Base-by-base conservation (phyloP, 2,113 vertebrate species). In the Atlantisia rogersi region DNA sequence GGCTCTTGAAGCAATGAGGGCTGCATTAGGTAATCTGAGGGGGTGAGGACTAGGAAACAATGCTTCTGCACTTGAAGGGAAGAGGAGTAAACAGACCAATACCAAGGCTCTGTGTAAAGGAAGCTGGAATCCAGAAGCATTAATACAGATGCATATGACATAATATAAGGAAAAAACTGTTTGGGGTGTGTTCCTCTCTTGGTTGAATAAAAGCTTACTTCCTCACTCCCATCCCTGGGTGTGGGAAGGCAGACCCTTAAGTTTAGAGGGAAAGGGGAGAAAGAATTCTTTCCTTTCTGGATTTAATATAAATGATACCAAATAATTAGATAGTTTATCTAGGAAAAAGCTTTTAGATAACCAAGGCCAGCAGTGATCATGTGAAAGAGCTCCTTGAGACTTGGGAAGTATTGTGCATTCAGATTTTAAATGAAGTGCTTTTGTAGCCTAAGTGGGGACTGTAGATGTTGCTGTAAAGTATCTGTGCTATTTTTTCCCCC, bases 131-230 rank as follows among this genome's bases (percentile, higher is more conserved):
- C 69, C 62, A 24, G 42, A 87, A 85, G 68, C 63, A 56, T 79
- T 69, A 74, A 40, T 64, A 62, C 52, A 67, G 59, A 89, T 76
- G 35, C 63, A 60, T 89, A 32, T 67, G 40, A 90, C 25, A 92
- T 74, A 91, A 93, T 91, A 28, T 79, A 73, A 58, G 88, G 88
- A 88, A 91, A 91, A 92, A 94, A 86, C 28, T 77, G 40, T 69
- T 95, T 81, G 4, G 96, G 86, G 81, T 74, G 77, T 86, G 89
- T 89, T 95, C 91, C 24, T 86, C 13, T 82, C 35, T 69, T 80
- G 44, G 16, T n/a, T 92, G 88, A 92, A 90, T 63, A 52, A 84
- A 65, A 92, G 52, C 35, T 79, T 56, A 69, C 64, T 94, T 89
- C 82, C 79, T 93, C 14, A 9, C 67, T 95, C 35, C 29, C 25